Conservation (phyloP, 2,888 invertebrate genomes). For the Cenopis cana region DNA sequence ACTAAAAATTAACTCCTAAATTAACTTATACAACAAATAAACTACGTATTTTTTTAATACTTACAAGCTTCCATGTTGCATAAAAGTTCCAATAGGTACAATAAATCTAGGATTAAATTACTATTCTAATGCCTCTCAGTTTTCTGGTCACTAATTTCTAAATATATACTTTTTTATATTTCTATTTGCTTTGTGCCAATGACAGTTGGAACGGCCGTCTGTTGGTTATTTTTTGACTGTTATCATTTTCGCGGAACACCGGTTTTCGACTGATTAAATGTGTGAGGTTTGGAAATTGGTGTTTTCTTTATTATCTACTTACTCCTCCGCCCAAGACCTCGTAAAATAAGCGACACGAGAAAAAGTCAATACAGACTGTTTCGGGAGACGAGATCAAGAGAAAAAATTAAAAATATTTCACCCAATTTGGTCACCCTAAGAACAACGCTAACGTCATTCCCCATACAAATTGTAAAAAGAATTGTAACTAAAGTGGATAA, state of each 20-base stretch:
- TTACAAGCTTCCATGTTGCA: not conserved
- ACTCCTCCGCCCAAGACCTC: not conserved
- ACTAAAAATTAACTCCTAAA: no score
- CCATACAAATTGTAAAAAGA: no score
- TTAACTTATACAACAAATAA: no score
- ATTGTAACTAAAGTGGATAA: no score
- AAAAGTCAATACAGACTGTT: no score
- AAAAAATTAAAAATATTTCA: no score
- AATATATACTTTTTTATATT: not conserved
- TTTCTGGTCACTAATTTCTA: not conserved
- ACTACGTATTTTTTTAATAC: not conserved
- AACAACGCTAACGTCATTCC: no score
- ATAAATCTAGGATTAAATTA: not conserved
- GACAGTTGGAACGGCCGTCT: conserved; percentile 10
- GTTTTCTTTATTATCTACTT: conserved; percentile 49
- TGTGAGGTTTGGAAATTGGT: conserved; percentile 63
- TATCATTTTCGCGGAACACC: conserved; percentile 58
- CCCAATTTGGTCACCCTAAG: no score
- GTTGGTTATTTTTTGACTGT: conserved; percentile 57
- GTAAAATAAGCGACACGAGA: no score
- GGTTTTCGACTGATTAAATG: conserved; percentile 70
- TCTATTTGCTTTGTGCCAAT: not conserved
- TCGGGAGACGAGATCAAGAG: no score
- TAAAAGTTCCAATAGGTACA: no score
- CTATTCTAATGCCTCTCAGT: not conserved